Conservation (phyloP, 1,140 invertebrate genomes). For the Drosophila burlai region DNA sequence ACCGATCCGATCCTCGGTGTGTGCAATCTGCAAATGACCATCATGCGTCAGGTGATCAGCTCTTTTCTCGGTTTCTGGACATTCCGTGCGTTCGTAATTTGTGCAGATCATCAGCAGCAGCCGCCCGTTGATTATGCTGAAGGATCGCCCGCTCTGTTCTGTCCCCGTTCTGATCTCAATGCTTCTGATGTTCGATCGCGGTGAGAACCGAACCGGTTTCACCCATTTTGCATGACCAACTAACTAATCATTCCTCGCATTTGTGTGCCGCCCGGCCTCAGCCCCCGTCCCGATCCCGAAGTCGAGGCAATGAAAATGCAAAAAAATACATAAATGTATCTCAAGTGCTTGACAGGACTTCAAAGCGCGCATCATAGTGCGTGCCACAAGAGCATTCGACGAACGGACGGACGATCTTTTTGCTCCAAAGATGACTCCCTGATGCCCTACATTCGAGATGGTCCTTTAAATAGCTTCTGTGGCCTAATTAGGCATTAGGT, state of each 20-base stretch:
- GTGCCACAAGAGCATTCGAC: conserved; percentile 66
- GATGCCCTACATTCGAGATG: conserved; percentile 18
- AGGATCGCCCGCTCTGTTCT: conserved; percentile 54
- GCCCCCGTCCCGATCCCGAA: conserved; percentile 18
- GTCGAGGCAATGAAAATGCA: conserved; percentile 76
- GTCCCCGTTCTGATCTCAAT: conserved; percentile 8
- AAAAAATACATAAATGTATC: conserved; percentile 82
- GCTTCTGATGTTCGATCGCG: conserved; percentile 12
- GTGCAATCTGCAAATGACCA: conserved; percentile 69
- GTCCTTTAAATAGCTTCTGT: too few relatives aligned
- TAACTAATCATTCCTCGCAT: conserved; percentile 79
- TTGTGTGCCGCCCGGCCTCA: conserved; percentile 39
- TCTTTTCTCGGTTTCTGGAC: conserved; percentile 45
- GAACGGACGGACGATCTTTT: conserved; percentile 13
- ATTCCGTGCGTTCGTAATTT: conserved; percentile 78
- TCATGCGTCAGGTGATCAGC: conserved; percentile 57
- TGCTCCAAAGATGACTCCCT: conserved; percentile 4
- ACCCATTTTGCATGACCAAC: conserved; percentile 78
- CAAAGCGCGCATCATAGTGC: conserved; percentile 81
- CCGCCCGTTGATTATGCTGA: conserved; percentile 72
- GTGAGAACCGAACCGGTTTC: conserved; percentile 65
- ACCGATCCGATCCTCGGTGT: conserved; percentile 22
- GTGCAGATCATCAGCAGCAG: conserved; percentile 56
- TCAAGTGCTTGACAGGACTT: conserved; percentile 83
- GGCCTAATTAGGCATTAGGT: not conserved